A percentile compares a stretch with the other conserved stretches of the same genome.
These are phyloP conservation scores for Xestia ashworthii DNA, from an alignment of 2,888 invertebrate genomes.

Conservation along the genomic window DNA sequence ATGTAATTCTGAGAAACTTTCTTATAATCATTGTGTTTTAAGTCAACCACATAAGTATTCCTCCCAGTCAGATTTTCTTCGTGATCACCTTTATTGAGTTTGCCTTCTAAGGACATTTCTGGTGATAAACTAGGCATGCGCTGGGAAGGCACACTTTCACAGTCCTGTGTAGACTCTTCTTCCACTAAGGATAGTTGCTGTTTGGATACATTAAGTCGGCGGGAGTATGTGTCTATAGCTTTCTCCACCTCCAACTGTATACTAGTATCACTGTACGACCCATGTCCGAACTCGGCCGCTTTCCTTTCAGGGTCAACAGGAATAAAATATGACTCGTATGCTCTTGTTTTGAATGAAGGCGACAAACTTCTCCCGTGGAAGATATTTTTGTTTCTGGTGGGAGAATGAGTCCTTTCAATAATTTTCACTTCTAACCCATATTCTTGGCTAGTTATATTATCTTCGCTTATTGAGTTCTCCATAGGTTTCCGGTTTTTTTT, in stretches of 20 bases:
- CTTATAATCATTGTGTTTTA: constrained; percentile 70
- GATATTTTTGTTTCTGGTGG: constrained; percentile 74
- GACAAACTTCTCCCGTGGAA: constrained; percentile 74
- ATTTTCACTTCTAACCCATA: constrained; percentile 86
- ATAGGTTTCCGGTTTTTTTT: constrained; percentile 79
- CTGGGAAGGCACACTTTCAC: constrained; percentile 85
- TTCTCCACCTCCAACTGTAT: constrained; percentile 77
- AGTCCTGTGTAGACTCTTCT: constrained; percentile 88
- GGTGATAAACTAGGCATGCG: constrained; percentile 80
- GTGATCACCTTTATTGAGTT: constrained; percentile 64
- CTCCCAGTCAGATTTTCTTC: constrained; percentile 64
- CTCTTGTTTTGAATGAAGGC: constrained; percentile 77
- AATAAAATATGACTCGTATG: constrained; percentile 84
- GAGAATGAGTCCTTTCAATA: constrained; percentile 79
- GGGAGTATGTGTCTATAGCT: constrained; percentile 81
- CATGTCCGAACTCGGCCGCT: constrained; percentile 68
- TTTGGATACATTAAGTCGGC: constrained; percentile 78
- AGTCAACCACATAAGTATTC: constrained; percentile 66
- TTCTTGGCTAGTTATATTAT: constrained; percentile 71
- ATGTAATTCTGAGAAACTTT: constrained; percentile 71
- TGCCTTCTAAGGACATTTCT: constrained; percentile 76
- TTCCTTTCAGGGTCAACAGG: constrained; percentile 76
- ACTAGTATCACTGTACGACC: constrained; percentile 77
- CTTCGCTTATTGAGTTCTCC: constrained; percentile 75
- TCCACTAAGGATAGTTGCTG: constrained; percentile 88